These are phyloP conservation scores for Zaprionus vittiger DNA, from an alignment of 1,140 invertebrate species.

Conservation along the genomic window DNA sequence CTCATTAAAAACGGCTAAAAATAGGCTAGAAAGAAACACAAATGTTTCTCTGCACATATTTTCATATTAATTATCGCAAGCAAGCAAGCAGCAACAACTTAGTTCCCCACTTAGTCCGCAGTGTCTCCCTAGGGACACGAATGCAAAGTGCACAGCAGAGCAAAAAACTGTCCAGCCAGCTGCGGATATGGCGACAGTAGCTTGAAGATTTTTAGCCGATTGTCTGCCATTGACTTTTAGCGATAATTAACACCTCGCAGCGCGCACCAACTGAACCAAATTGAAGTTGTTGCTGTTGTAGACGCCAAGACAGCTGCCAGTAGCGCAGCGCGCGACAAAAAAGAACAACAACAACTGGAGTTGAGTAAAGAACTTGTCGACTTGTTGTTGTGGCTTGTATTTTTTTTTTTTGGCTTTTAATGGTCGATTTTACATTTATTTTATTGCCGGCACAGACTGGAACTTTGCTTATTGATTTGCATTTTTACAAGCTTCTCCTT, in stretches of 20 bases:
- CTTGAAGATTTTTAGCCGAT: conserved; percentile 71
- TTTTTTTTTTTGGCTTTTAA: conserved; percentile 31
- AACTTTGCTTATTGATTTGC: conserved; percentile 79
- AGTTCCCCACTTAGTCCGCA: neutral
- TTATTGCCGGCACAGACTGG: conserved; percentile 68
- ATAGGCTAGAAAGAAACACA: conserved; percentile 61
- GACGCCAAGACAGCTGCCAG: neutral
- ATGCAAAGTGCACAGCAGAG: neutral
- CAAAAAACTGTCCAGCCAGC: conserved; percentile 12
- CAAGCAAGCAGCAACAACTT: neutral
- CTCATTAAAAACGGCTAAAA: conserved; percentile 80
- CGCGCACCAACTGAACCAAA: conserved; percentile 64
- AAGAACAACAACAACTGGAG: conserved; percentile 25
- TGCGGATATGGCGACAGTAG: conserved; percentile 42
- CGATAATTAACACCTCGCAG: conserved; percentile 81
- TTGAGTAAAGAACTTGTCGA: conserved; percentile 44
- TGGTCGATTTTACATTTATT: conserved; percentile 72
- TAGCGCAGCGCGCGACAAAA: conserved; percentile 62
- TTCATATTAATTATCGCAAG: conserved; percentile 80
- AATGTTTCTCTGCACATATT: conserved; percentile 74
- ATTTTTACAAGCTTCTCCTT: conserved; percentile 76
- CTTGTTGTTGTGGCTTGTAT: conserved; percentile 18
- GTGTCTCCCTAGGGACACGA: conserved; percentile 5
- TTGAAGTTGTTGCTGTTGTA: conserved; percentile 43
- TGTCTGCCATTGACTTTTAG: conserved; percentile 79